These are phyloP conservation scores for Puntigrus tetrazona DNA, from an alignment of 2,113 vertebrate genomes.

Conservation along the genomic window DNA sequence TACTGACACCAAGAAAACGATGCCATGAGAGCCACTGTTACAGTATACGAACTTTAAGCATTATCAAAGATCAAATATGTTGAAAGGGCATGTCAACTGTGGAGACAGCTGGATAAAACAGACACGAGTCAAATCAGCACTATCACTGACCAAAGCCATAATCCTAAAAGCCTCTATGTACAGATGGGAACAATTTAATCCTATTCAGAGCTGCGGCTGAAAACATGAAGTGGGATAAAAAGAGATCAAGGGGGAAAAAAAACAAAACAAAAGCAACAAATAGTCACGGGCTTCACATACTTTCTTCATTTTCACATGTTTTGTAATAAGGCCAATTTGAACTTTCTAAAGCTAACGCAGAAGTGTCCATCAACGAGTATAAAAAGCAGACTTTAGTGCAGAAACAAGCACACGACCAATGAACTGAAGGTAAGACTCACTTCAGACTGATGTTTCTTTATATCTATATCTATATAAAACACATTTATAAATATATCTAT, in stretches of 20 bases:
- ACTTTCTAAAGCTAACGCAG: too few species aligned
- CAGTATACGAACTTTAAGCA: slow-evolving; percentile 2
- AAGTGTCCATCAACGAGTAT: too few species aligned
- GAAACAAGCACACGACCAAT: background rate
- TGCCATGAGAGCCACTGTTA: background rate
- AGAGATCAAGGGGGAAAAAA: background rate
- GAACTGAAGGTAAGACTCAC: too few species aligned
- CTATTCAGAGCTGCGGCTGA: slow-evolving; percentile 60
- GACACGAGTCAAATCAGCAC: slow-evolving; percentile 61
- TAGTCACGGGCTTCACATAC: background rate
- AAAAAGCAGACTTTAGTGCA: too few species aligned
- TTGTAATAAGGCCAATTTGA: background rate
- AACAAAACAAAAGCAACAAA: slow-evolving; percentile 11
- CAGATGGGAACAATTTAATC: slow-evolving; percentile 71
- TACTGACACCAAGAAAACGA: background rate
- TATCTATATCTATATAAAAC: too few species aligned
- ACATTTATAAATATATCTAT: too few species aligned
- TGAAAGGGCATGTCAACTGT: background rate
- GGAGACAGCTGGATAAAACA: background rate
- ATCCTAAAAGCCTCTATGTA: slow-evolving; percentile 69
- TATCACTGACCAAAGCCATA: slow-evolving; percentile 72
- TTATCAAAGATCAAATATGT: background rate
- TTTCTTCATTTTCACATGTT: background rate
- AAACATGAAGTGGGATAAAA: slow-evolving; percentile 56
- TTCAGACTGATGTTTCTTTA: too few species aligned